phyloP scores from a whole-genome alignment of 2,113 vertebrate species.

The Tragelaphus imberbis region DNA sequence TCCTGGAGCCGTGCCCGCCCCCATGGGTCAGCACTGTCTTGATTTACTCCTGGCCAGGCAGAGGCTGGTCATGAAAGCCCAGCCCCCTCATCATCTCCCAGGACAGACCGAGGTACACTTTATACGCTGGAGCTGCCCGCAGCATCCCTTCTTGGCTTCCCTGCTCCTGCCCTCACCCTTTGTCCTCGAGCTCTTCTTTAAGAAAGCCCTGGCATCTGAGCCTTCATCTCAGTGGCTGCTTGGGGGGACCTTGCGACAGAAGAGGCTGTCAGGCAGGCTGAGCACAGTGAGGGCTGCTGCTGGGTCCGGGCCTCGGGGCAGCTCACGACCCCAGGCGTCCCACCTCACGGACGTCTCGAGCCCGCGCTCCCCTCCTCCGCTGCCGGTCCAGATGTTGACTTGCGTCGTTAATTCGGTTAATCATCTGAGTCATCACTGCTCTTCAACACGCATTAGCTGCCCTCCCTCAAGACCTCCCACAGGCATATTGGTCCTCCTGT shows the following conservation, averaged over 20 bases:
- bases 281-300: too few species aligned
- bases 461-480: not conserved
- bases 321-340: not conserved
- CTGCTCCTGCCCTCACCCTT: rapidly evolving
- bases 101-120: not conserved
- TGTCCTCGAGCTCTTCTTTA: not conserved
- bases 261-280: not conserved
- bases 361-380: not conserved
- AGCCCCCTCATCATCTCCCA: not conserved
- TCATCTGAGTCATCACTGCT: not conserved
- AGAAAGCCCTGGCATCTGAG: not conserved
- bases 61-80: too few species aligned
- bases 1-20: not conserved
- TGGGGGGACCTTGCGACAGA: too few species aligned
- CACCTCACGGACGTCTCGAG: not conserved
- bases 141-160: not conserved
- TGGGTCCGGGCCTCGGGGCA: not conserved
- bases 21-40: not conserved
- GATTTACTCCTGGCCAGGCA: rapidly evolving
- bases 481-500: not conserved
- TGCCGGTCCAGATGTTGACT: not conserved
- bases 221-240: too few species aligned
- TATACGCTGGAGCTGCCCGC: rapidly evolving
- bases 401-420: not conserved
- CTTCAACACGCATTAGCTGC: not conserved